phyloP scores from a whole-genome alignment of 1,140 invertebrate species.

The Papilio helenus region DNA sequence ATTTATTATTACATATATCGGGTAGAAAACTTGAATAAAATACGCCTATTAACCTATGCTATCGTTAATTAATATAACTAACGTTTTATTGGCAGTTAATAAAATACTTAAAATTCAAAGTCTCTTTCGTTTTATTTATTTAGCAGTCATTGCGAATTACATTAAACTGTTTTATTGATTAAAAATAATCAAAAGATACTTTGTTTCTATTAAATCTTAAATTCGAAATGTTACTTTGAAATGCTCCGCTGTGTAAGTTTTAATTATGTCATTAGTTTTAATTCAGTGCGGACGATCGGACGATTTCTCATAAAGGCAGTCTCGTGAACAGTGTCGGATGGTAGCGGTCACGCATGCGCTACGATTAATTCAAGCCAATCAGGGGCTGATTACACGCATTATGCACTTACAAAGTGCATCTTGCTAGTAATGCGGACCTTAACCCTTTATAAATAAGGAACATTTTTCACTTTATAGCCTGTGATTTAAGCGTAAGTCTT shows the following conservation, averaged over 20 bases:
- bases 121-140: neutral
- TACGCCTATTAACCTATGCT: conserved; percentile 55
- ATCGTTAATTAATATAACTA: conserved; percentile 44
- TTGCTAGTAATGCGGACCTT: conserved; percentile 52
- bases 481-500: conserved; percentile 32
- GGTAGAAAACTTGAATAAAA: conserved; percentile 65
- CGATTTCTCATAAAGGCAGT: conserved; percentile 71
- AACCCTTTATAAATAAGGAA: conserved; percentile 47
- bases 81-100: conserved; percentile 11
- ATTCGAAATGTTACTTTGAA: conserved; percentile 10
- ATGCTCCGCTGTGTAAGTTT: conserved; percentile 63
- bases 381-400: conserved; percentile 80
- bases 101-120: neutral
- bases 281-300: conserved; percentile 65
- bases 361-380: conserved; percentile 82
- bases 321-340: conserved; percentile 66
- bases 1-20: conserved; percentile 73
- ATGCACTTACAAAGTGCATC: conserved; percentile 64
- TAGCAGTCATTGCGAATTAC: neutral
- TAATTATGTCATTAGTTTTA: conserved; percentile 80
- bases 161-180: neutral
- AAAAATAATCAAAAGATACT: conserved; percentile 39
- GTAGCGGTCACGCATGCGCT: conserved; percentile 78
- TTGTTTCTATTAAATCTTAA: conserved; percentile 42
- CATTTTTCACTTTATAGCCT: conserved; percentile 44